Base-by-base conservation (phyloP, 2,888 invertebrate species). In the Machimus rusticus region DNA sequence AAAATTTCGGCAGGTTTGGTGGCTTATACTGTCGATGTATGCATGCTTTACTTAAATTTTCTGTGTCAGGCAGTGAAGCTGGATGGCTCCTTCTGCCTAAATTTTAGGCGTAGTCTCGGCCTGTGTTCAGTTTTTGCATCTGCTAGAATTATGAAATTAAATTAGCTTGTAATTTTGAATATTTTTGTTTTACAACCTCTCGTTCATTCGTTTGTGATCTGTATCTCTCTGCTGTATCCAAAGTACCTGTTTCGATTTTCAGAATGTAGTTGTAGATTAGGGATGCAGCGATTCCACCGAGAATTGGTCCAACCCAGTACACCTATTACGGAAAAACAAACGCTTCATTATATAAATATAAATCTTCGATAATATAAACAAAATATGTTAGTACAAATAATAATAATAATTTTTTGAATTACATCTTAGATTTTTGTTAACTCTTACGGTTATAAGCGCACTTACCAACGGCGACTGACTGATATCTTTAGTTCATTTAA, bases 261-360 rank as follows among this genome's bases (percentile, higher is more conserved):
- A 92, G 89, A 37, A 91, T 89, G 89, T 91, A 90, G 57, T 95
- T 95, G 92, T 97, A 98, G 79, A 97, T 92, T 34, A 97, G 93
- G 5, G 96, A 95, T 2, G 96, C 97, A 0, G 95, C 95, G 84
- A 97, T 94, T 6, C 97, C 98, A 57, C 98, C 98, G 1, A 96
- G 93, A 88, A 96, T 94, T 0, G 98, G 98, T 0, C 98, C 98
- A n/a, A 95, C 94, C 98, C 98, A 98, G 93, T 97, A 98, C 0
- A 97, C 93, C 96, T 95, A 91, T 39, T 5, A 90, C 90, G 78
- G 9, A 23, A 43, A 31, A 6, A 31, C 39, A 39, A 39, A 12
- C 1, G 39, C 1, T 39, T 34, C 6, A 34, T 34, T 34, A 34
- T 34, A 34, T 6, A 34, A 34, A 34, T 1, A 34, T 34, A 34